phyloP scores from a whole-genome alignment of 2,113 vertebrate species.

The Thamnaconus septentrionalis region DNA sequence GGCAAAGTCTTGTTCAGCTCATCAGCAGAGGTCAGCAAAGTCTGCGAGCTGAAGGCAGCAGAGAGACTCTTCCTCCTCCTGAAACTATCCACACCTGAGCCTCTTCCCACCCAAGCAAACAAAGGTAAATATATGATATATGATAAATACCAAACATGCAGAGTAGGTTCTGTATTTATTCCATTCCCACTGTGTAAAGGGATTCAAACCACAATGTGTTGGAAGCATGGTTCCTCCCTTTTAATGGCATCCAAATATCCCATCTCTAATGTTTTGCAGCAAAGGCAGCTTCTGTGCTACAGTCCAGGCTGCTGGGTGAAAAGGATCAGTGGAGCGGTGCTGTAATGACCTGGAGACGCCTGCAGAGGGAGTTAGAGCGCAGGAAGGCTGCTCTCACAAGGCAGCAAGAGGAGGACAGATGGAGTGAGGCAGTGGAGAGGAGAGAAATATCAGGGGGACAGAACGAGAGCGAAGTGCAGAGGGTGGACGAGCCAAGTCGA shows the following conservation, averaged over 20 bases:
- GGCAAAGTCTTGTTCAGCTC: conserved; percentile 92
- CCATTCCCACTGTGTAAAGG: too few species aligned
- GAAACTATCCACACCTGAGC: conserved; percentile 66
- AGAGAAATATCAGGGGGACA: too few species aligned
- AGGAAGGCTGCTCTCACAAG: not conserved
- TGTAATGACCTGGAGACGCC: conserved; percentile 63
- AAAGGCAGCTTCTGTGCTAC: conserved; percentile 57
- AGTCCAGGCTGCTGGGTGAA: conserved; percentile 58
- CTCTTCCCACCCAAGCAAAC: conserved; percentile 36
- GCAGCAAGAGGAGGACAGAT: conserved; percentile 21
- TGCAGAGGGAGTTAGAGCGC: conserved; percentile 61
- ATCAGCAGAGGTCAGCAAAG: conserved; percentile 45
- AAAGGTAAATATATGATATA: conserved; percentile 57
- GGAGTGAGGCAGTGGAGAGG: not conserved
- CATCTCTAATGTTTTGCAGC: conserved; percentile 30
- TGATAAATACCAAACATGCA: not conserved
- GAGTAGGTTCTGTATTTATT: too few species aligned
- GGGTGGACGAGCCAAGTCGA: conserved; percentile 1
- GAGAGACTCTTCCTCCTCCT: conserved; percentile 88
- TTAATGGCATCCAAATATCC: too few species aligned
- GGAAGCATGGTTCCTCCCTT: too few species aligned
- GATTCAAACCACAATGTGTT: too few species aligned
- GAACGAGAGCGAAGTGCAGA: not conserved
- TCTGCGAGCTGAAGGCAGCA: conserved; percentile 83
- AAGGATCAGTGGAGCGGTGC: conserved; percentile 46